A percentile compares a stretch with the other conserved stretches of the same genome.
Evolutionary conservation across 2,113 vertebrate genomes (phyloP).

Genomic region (Camarhynchus parvulus): DNA sequence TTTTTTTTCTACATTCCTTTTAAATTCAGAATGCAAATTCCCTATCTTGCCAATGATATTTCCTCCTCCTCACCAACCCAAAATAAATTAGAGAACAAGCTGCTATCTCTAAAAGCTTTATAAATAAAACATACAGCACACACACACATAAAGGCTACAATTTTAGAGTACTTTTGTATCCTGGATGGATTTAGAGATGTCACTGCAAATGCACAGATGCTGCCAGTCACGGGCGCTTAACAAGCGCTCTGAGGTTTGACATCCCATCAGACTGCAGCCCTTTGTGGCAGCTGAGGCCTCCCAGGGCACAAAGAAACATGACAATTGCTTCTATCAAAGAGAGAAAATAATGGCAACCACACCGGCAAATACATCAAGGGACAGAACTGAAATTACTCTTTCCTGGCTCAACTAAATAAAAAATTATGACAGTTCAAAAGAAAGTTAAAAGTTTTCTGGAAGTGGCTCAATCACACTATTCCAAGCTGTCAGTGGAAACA

Average conservation of each 20-base stretch:
- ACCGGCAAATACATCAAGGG: not conserved
- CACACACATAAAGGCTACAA: constrained; percentile 45
- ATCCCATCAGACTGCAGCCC: constrained; percentile 19
- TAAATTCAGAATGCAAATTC: constrained; percentile 53
- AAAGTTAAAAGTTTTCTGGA: not conserved
- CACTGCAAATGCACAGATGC: constrained; percentile 26
- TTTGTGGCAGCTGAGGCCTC: constrained; percentile 7
- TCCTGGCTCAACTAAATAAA: constrained; percentile 4
- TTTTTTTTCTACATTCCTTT: not conserved
- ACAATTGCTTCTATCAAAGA: not conserved
- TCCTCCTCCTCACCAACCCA: constrained; percentile 55
- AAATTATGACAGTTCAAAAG: constrained; percentile 10
- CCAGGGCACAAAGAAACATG: not conserved
- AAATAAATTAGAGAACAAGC: constrained; percentile 67
- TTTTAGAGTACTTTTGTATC: constrained; percentile 46
- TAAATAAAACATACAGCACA: constrained; percentile 58
- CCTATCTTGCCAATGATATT: constrained; percentile 52
- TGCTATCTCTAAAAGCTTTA: constrained; percentile 66
- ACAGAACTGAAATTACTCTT: not conserved
- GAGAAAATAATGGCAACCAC: not conserved
- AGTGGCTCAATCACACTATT: not conserved
- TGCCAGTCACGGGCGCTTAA: constrained; percentile 27
- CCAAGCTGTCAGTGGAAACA: not conserved
- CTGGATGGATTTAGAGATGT: constrained; percentile 40
- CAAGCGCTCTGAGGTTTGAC: constrained; percentile 6